Conservation (phyloP, 2,113 vertebrate genomes). For the Craseonycteris thonglongyai region DNA sequence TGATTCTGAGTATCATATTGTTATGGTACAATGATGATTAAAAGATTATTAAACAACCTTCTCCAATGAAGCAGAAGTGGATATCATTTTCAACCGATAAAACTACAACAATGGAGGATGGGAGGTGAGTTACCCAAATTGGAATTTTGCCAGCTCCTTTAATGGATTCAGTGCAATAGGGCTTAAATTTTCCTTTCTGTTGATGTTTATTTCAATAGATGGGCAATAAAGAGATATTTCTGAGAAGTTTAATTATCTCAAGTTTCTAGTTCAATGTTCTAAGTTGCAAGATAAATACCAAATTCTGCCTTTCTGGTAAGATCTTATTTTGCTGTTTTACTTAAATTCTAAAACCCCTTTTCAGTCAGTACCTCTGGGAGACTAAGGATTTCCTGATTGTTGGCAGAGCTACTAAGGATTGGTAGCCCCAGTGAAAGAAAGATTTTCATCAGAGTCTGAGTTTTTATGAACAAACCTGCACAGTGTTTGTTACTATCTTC, state of each 20-base stretch:
- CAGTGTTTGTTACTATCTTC: not conserved
- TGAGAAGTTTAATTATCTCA: constrained; percentile 16
- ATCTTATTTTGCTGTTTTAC: constrained; percentile 3
- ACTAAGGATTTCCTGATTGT: not conserved
- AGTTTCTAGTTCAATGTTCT: not conserved
- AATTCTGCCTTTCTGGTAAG: not conserved
- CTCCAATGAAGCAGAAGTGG: not conserved
- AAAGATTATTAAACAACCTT: not conserved
- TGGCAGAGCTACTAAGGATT: constrained; percentile 11
- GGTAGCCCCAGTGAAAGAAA: not conserved
- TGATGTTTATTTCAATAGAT: not conserved
- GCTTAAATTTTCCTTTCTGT: not conserved
- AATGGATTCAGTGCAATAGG: not conserved
- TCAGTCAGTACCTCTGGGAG: not conserved
- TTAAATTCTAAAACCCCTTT: constrained; percentile 35
- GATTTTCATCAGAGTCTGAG: not conserved
- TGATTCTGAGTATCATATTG: not conserved
- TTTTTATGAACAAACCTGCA: constrained; percentile 3
- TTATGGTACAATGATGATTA: not conserved
- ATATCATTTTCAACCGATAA: not conserved
- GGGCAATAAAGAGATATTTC: not conserved
- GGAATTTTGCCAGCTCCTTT: not conserved
- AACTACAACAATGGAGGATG: not conserved
- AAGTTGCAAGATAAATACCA: not conserved
- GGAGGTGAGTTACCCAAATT: not conserved